Percentiles rank a stretch among this genome's conserved stretches.
Conservation (phyloP, 2,113 vertebrate species). For the Lonchura striata region DNA sequence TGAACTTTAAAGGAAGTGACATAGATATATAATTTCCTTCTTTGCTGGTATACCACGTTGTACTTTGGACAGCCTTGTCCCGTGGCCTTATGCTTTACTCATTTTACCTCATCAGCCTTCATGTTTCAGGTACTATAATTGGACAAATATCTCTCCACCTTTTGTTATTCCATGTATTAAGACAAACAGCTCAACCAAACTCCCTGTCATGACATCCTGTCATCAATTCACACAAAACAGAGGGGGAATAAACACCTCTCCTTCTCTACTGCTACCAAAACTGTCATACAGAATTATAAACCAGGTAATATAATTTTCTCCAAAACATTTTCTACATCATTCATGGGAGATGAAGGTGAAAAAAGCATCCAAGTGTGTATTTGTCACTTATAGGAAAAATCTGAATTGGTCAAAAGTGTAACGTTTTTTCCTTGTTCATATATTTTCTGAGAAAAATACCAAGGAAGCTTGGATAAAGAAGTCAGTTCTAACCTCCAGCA, state of each 20-base stretch:
- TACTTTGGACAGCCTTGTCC: background rate
- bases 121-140: background rate
- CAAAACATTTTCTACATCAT: background rate
- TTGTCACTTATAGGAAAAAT: background rate
- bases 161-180: background rate
- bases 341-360: background rate
- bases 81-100: background rate
- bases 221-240: background rate
- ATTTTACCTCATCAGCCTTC: background rate
- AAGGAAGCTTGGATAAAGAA: background rate
- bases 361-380: background rate
- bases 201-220: background rate
- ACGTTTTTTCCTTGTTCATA: background rate
- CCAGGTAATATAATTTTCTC: background rate
- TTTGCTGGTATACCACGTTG: background rate
- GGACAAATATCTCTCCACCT: background rate
- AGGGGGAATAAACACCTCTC: background rate
- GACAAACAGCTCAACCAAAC: background rate
- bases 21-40: background rate
- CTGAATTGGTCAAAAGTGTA: background rate
- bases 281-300: background rate
- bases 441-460: background rate
- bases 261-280: background rate
- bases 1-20: background rate
- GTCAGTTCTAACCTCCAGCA: background rate